Percentiles rank a stretch among this genome's conserved stretches.
phyloP scores from a whole-genome alignment of 2,797 vertebrate genomes.

The Acanthurus lineatus region DNA sequence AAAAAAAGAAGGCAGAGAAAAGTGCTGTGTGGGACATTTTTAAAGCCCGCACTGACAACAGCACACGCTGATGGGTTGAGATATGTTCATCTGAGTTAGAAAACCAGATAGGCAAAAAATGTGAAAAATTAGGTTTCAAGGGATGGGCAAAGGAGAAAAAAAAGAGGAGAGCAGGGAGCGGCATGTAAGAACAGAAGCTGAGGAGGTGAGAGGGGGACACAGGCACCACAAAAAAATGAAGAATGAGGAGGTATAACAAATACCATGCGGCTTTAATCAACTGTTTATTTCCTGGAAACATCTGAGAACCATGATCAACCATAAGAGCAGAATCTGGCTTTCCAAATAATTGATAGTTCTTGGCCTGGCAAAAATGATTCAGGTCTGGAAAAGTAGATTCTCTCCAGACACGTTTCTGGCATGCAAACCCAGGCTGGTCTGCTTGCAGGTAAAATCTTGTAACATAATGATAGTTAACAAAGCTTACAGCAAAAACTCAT shows the following conservation, averaged over 20 bases:
- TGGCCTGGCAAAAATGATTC: conserved; percentile 38
- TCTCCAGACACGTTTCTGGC: conserved; percentile 36
- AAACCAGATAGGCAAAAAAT: neutral
- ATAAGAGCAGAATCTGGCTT: conserved; percentile 24
- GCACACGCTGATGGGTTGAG: conserved; percentile 30
- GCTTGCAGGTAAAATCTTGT: conserved; percentile 21
- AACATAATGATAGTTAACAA: conserved; percentile 11
- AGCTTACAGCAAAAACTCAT: neutral
- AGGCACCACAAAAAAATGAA: conserved; percentile 16
- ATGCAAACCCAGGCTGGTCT: neutral
- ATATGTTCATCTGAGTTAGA: conserved; percentile 10
- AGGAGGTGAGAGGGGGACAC: conserved; percentile 56
- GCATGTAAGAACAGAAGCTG: neutral
- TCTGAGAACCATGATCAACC: conserved; percentile 22
- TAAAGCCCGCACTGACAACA: conserved; percentile 76
- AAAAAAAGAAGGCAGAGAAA: conserved; percentile 58
- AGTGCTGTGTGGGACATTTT: conserved; percentile 82
- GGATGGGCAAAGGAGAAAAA: conserved; percentile 1
- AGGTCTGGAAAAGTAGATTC: conserved; percentile 48
- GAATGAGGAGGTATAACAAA: conserved; percentile 54
- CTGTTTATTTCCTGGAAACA: conserved; percentile 61
- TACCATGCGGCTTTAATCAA: conserved; percentile 55
- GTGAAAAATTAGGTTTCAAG: neutral
- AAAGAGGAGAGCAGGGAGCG: conserved; percentile 7
- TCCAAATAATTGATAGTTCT: conserved; percentile 34